Evolutionary conservation across 2,113 vertebrate species (phyloP), one percentile per base, ranked within the genome.

Genomic region (Malurus melanocephalus): DNA sequence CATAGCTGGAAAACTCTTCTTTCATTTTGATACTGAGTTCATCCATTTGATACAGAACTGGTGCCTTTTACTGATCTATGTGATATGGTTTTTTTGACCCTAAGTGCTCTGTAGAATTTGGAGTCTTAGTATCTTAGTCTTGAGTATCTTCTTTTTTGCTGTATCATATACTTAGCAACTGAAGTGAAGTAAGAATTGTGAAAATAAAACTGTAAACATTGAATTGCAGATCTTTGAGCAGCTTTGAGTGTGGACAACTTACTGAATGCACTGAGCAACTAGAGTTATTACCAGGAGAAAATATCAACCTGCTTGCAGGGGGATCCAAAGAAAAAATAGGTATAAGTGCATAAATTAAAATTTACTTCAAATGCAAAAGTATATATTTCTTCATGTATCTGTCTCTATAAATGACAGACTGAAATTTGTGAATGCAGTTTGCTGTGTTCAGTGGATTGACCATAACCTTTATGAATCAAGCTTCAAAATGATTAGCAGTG

Each of bases 241-340:
- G 97, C 92, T 99, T 99, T 83, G 99, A 99, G 85, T 98, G 98
- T 69, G 99, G 98, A 77, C 98, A 99, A 86, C 98, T 99, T 84
- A 46, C 93, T 11, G 98, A 98, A 91, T 99, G 99, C 88, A 98
- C 97, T 38, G 97, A 98, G 42, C 99, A 99, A 76, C 95, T 99
- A 79, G 98, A 99, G 94, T 96, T 99, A 81, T 96, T 99, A 86
- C 99, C 99, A 7, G 99, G 99, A 85, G 99, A 99, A 95, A 99
- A 99, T 94, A 98, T 98, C 84, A 98, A 98, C 72, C 96, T 98
- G 15, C 97, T 99, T 87, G 97, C 97, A 45, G 98, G 98, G 48
- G 97, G 97, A 92, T 97, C 96, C 92, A 99, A 98, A 95, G 99
- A 99, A 88, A 99, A 99, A 97, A 98, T 99, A 90, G 99, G 99